phyloP scores from a whole-genome alignment of 2,797 vertebrate species.

The Remorina albescens region DNA sequence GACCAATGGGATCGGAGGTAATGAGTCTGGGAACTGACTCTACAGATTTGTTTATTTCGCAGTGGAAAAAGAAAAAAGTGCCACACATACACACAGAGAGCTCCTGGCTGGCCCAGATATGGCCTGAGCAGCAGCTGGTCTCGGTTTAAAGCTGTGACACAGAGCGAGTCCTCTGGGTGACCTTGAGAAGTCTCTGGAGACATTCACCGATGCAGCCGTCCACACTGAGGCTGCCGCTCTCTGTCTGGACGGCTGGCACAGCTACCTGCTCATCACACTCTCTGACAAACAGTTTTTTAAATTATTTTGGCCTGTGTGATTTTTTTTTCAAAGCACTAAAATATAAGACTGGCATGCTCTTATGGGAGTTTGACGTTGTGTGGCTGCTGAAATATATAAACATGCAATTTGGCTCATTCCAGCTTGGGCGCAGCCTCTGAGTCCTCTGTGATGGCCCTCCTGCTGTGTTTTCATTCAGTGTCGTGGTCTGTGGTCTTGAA shows the following conservation, averaged over 20 bases:
- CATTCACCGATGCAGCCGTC: conserved; percentile 52
- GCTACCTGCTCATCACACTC: conserved; percentile 4
- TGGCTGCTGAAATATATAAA: not conserved
- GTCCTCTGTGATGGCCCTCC: not conserved
- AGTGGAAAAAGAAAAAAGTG: conserved; percentile 23
- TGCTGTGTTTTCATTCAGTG: not conserved
- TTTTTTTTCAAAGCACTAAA: not conserved
- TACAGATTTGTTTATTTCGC: conserved; percentile 64
- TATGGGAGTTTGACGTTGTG: not conserved
- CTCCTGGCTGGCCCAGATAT: conserved; percentile 44
- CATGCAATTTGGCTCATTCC: not conserved
- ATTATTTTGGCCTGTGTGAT: not conserved
- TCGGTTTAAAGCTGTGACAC: conserved; percentile 51
- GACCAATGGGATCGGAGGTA: conserved; percentile 54
- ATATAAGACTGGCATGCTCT: not conserved
- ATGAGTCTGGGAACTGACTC: conserved; percentile 61
- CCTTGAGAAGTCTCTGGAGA: conserved; percentile 59
- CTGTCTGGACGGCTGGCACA: not conserved
- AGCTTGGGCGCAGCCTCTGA: not conserved
- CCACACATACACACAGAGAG: conserved; percentile 8
- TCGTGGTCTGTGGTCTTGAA: not conserved
- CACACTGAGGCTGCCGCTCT: conserved; percentile 23
- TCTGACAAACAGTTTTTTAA: not conserved
- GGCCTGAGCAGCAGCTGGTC: conserved; percentile 55
- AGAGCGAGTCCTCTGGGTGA: conserved; percentile 51